Conservation (phyloP, 1,140 invertebrate genomes). For the Popillia japonica region DNA sequence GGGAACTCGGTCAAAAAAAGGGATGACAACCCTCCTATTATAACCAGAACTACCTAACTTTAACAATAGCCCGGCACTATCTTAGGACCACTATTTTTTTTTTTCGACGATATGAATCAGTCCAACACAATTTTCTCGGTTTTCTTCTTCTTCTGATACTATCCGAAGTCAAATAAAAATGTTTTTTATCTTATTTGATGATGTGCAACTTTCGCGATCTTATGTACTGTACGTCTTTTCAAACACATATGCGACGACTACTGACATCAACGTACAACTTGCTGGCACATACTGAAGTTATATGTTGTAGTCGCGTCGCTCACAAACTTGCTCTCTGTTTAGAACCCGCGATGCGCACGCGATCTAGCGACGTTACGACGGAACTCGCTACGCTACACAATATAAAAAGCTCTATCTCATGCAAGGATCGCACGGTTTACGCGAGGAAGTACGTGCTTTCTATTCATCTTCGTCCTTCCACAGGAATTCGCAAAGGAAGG, state of each 20-base stretch:
- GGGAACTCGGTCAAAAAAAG: background rate
- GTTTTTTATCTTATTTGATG: conserved; percentile 21
- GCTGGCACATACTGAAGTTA: conserved; percentile 58
- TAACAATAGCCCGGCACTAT: conserved; percentile 42
- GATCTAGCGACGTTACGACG: conserved; percentile 55
- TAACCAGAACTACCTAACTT: background rate
- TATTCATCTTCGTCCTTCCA: conserved; percentile 7
- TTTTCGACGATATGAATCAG: background rate
- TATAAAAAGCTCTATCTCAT: conserved; percentile 43
- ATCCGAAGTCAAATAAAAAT: background rate
- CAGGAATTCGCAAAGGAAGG: background rate
- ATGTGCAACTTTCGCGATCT: conserved; percentile 51
- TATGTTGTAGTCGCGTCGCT: conserved; percentile 39
- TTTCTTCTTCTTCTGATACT: background rate
- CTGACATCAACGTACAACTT: conserved; percentile 55
- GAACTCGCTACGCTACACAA: conserved; percentile 42
- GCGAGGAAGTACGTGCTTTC: conserved; percentile 4
- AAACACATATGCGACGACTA: conserved; percentile 45
- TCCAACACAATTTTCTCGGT: background rate
- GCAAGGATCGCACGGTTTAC: conserved; percentile 27
- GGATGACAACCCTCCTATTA: conserved; percentile 40
- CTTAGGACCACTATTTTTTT: conserved; percentile 31
- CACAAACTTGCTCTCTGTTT: conserved; percentile 48
- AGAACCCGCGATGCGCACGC: conserved; percentile 58
- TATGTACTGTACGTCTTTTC: conserved; percentile 44